These are phyloP conservation scores for Hemithea aestivaria DNA, from an alignment of 2,888 invertebrate species.

Conservation along the genomic window DNA sequence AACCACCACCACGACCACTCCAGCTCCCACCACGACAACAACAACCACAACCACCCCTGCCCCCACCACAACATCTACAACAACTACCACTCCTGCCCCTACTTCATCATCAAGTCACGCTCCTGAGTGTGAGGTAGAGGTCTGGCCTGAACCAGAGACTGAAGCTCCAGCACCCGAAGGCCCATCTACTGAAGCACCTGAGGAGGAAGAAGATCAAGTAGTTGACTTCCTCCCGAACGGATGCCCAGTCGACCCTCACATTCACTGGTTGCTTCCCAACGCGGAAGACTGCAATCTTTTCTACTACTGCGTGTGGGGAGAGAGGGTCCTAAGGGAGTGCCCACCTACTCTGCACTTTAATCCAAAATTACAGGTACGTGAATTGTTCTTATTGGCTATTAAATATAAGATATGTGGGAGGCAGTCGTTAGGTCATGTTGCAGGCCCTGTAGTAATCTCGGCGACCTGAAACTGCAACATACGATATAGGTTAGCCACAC, in stretches of 20 bases:
- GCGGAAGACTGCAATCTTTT: constrained; percentile 49
- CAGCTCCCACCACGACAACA: constrained; percentile 14
- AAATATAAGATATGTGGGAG: no score
- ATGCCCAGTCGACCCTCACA: constrained; percentile 51
- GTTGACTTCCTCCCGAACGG: constrained; percentile 50
- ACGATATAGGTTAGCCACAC: no score
- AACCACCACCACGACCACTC: constrained; percentile 15
- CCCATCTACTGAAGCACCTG: constrained; percentile 6
- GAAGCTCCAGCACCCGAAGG: constrained; percentile 9
- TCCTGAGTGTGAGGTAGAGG: constrained; percentile 17
- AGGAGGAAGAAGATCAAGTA: constrained; percentile 6
- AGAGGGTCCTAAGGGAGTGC: constrained; percentile 41
- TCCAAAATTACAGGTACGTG: constrained; percentile 44
- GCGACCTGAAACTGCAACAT: no score
- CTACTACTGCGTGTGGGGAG: constrained; percentile 62
- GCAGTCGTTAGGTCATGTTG: no score
- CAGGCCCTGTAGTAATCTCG: no score
- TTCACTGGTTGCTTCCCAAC: constrained; percentile 58
- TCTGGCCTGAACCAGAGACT: constrained; percentile 12
- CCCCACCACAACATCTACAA: constrained; percentile 5
- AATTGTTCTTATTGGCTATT: neutral
- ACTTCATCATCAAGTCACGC: constrained; percentile 14
- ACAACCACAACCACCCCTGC: constrained; percentile 15
- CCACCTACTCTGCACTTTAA: constrained; percentile 49
- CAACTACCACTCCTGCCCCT: constrained; percentile 17